Base-by-base conservation (phyloP, 2,113 vertebrate genomes). In the Origma solitaria region DNA sequence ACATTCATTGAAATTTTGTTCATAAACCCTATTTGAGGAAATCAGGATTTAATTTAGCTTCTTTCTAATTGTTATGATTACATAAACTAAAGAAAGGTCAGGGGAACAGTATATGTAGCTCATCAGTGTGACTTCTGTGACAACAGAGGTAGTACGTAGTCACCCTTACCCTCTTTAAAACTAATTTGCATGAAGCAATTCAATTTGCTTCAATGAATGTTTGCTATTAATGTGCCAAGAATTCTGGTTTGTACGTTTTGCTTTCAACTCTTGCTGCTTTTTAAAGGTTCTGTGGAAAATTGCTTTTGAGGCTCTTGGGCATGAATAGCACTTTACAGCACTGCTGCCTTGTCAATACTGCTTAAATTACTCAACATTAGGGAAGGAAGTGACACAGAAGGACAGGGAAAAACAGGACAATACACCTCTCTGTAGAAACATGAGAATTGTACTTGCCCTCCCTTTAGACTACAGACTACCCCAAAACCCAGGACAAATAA, bases 191-290 rank as follows among this genome's bases (percentile, higher is more conserved):
- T 82, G 40, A 60, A 85, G 45, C 53, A 92, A 91, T 82, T 87
- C 65, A 94, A 89, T 88, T 92, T 94, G 45, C 28, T 86, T 76
- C 80, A 89, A 27, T 89, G 77, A 68, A 86, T 84, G 51, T 64
- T 68, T 82, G 16, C 50, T 77, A 83, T 81, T 93, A 92, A 86
- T 92, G 64, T 83, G 76, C 60, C 76, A 92, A 70, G 58, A 69
- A 92, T 90, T 83, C 58, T 81, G 62, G 83, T 75, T 81, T 93
- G 81, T 73, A 88, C 33, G 13, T 35, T 90, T 90, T 90, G 81
- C 19, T 37, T 93, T 92, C 60, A 90, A 37, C 28, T 73, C 42
- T 83, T 86, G 42, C 19, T 81, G 38, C 38, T 83, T 86, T 92
- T 88, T 83, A 86, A 77, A 88, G 50, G 47, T 78, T 57, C 54